Evolutionary conservation across 1,140 invertebrate genomes (phyloP).

Genomic region (Zophobas morio): DNA sequence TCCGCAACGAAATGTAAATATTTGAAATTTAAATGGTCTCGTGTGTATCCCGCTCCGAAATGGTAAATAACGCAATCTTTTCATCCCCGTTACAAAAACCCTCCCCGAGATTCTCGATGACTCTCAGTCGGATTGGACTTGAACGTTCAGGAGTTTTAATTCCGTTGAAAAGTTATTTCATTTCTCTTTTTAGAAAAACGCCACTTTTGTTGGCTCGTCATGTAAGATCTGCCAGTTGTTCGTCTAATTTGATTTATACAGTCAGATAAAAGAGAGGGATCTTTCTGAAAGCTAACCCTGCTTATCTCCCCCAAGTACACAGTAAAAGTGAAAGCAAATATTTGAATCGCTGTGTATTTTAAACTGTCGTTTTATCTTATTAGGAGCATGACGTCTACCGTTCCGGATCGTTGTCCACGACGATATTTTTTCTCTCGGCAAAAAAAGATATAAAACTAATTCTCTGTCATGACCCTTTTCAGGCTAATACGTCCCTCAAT

Average conservation of each 20-base stretch:
- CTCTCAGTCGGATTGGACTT: not conserved
- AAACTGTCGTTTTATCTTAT: constrained; percentile 27
- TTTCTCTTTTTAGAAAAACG: not conserved
- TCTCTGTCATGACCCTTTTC: not conserved
- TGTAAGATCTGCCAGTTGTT: constrained; percentile 1
- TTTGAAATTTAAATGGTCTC: constrained; percentile 37
- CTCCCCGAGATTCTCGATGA: too few relatives aligned
- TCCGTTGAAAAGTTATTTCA: not conserved
- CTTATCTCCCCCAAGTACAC: constrained; percentile 38
- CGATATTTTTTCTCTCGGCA: not conserved
- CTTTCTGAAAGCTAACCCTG: not conserved
- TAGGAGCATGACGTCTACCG: constrained; percentile 24
- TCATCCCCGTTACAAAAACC: not conserved
- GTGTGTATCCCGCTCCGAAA: not conserved
- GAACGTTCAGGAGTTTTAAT: not conserved
- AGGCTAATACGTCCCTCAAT: too few relatives aligned
- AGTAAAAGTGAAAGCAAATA: constrained; percentile 37
- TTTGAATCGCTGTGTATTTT: constrained; percentile 28
- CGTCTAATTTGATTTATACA: constrained; percentile 41
- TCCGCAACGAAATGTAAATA: constrained; percentile 32
- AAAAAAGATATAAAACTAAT: not conserved
- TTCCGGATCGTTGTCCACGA: constrained; percentile 19
- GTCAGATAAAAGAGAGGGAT: not conserved
- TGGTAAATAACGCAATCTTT: constrained; percentile 11
- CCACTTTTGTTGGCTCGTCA: not conserved